phyloP scores from a whole-genome alignment of 2,888 invertebrate genomes.

The Chrysodeixis includens region DNA sequence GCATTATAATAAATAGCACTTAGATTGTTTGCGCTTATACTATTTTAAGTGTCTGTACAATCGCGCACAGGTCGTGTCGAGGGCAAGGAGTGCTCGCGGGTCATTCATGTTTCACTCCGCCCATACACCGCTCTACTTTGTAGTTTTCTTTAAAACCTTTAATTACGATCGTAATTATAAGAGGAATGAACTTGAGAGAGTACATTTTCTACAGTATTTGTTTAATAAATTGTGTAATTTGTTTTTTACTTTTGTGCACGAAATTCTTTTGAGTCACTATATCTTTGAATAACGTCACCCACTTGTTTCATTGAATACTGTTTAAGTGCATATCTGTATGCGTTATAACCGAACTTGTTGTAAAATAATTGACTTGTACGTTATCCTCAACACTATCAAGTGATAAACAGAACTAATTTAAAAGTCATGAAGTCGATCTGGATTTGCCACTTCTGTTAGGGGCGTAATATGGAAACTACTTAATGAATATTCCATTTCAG shows the following conservation, averaged over 20 bases:
- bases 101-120: conserved; percentile 79
- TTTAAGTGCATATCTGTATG: not conserved
- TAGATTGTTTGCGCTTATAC: conserved; percentile 61
- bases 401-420: conserved; percentile 15
- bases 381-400: not conserved
- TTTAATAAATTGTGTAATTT: not conserved
- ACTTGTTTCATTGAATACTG: not conserved
- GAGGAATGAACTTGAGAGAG: conserved; percentile 1
- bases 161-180: conserved; percentile 44
- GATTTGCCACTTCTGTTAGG: conserved; percentile 16
- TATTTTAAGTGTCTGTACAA: conserved; percentile 68
- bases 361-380: conserved; percentile 3
- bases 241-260: too few species aligned
- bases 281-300: too few species aligned
- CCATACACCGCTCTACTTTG: conserved; percentile 76
- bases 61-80: conserved; percentile 72
- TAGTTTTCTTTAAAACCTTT: conserved; percentile 63
- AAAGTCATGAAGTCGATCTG: conserved; percentile 24
- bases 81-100: conserved; percentile 74
- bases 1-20: conserved; percentile 31
- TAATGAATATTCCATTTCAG: conserved; percentile 15
- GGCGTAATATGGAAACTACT: conserved; percentile 13
- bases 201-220: not conserved
- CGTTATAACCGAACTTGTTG: not conserved
- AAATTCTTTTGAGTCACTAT: not conserved